Conservation (phyloP, 2,797 vertebrate species). For the Pangasius krempfi region DNA sequence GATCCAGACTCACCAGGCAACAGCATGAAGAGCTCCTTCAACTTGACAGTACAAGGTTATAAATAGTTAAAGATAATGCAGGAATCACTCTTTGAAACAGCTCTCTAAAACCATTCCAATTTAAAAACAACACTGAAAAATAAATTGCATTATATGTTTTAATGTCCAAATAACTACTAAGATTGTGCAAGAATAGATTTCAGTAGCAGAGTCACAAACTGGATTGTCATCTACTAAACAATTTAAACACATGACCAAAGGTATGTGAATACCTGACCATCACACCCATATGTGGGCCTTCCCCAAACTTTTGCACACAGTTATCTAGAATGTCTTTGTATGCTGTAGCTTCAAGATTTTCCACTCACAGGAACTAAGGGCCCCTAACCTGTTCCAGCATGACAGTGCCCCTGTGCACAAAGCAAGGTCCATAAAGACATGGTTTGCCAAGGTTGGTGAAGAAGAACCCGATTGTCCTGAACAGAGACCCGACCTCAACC, state of each 20-base stretch:
- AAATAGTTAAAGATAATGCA: constrained; percentile 13
- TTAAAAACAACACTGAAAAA: background rate
- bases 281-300: background rate
- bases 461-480: background rate
- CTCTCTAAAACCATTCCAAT: background rate
- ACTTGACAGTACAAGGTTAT: background rate
- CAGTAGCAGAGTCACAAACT: background rate
- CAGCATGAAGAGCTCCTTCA: background rate
- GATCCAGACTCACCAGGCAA: background rate
- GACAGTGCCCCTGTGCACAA: background rate
- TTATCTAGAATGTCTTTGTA: background rate
- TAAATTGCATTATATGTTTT: background rate
- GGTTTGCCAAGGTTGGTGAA: background rate
- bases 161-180: background rate
- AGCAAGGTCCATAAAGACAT: background rate
- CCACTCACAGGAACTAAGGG: background rate
- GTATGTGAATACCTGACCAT: background rate
- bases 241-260: background rate
- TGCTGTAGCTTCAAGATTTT: background rate
- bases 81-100: background rate
- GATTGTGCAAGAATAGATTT: background rate
- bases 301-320: background rate
- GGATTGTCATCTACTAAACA: background rate
- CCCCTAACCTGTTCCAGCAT: background rate
- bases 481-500: background rate